Percentiles rank a stretch among this genome's conserved stretches.
These are phyloP conservation scores for Phyllostomus hastatus DNA, from an alignment of 2,113 vertebrate species.

Conservation along the genomic window DNA sequence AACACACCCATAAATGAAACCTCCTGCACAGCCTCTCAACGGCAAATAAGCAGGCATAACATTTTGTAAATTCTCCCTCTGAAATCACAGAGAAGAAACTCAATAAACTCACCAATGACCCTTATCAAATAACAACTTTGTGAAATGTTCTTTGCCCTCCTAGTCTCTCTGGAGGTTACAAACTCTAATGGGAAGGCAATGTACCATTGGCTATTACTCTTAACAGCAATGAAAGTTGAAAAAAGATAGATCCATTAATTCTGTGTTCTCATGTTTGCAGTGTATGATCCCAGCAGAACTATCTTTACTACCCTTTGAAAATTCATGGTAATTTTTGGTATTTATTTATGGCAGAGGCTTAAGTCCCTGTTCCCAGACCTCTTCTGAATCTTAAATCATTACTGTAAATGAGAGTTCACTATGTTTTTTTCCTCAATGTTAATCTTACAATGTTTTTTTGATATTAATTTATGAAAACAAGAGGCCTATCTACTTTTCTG, in stretches of 20 bases:
- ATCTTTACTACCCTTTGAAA: conserved; percentile 46
- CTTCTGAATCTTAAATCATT: neutral
- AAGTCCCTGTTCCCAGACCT: neutral
- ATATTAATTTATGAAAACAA: neutral
- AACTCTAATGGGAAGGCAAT: conserved; percentile 70
- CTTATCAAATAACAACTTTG: conserved; percentile 68
- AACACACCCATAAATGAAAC: conserved; percentile 49
- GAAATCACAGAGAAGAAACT: conserved; percentile 64
- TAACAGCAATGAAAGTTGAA: conserved; percentile 34
- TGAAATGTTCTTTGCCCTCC: conserved; percentile 27
- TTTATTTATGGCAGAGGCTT: neutral
- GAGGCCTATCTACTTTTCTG: neutral
- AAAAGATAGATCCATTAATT: conserved; percentile 52
- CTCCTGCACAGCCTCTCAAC: conserved; percentile 17
- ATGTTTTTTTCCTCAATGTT: conserved; percentile 50
- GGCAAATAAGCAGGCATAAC: conserved; percentile 45
- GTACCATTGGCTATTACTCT: conserved; percentile 65
- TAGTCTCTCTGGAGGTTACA: conserved; percentile 57
- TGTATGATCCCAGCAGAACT: neutral
- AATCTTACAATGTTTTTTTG: conserved; percentile 67
- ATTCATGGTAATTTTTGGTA: conserved; percentile 31
- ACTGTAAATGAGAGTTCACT: neutral
- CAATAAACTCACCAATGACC: conserved; percentile 62
- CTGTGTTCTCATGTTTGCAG: neutral
- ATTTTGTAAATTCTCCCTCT: conserved; percentile 58